Conservation (phyloP, 2,797 vertebrate species). For the Trichosurus vulpecula region DNA sequence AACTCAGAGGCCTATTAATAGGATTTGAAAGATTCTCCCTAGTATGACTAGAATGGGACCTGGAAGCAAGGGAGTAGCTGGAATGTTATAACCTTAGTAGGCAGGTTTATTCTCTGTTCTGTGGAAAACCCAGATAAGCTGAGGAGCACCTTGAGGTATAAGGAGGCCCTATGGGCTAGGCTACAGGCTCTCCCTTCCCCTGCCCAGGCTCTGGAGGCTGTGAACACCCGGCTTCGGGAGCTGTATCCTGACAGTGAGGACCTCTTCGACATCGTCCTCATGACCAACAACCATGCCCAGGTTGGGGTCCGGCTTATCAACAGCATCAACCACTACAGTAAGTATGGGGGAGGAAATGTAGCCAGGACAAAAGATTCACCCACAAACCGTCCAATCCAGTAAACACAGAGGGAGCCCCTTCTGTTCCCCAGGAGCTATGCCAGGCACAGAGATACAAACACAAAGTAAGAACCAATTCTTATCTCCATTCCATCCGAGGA, state of each 20-base stretch:
- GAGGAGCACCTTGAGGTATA: not conserved
- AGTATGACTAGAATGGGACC: not conserved
- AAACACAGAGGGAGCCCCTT: not conserved
- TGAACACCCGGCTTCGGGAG: constrained; percentile 90
- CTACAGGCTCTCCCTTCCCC: not conserved
- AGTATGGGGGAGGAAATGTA: constrained; percentile 71
- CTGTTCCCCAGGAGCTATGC: not conserved
- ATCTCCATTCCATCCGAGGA: not conserved
- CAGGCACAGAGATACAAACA: not conserved
- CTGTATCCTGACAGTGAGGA: constrained; percentile 96
- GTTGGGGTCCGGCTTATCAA: constrained; percentile 98
- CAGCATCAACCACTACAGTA: constrained; percentile 98
- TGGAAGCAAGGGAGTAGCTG: not conserved
- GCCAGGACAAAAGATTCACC: not conserved
- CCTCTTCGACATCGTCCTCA: constrained; percentile 95
- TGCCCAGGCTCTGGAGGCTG: constrained; percentile 92
- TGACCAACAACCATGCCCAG: constrained; percentile 98
- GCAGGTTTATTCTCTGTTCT: not conserved
- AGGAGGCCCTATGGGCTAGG: not conserved
- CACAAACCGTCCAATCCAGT: rapidly evolving
- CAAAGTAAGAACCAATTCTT: not conserved
- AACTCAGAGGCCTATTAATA: not conserved
- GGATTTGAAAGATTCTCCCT: not conserved
- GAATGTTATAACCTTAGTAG: not conserved
- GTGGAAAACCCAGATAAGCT: not conserved